Conservation (phyloP, 2,113 vertebrate species). For the Microcebus griseorufus region DNA sequence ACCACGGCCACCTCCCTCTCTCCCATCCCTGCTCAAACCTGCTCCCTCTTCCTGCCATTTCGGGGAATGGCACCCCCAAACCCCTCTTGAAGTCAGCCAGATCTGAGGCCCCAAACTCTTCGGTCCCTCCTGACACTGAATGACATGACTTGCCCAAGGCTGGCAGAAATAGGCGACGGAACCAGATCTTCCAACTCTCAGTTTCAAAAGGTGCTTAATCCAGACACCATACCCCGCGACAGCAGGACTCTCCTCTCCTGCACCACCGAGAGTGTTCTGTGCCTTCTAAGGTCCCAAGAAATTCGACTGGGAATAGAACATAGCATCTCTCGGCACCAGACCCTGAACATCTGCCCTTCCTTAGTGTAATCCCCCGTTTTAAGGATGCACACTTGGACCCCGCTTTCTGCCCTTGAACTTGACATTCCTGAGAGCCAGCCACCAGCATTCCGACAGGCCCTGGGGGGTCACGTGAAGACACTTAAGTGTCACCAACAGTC, state of each 20-base stretch:
- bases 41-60: neutral
- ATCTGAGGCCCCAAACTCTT: neutral
- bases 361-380: neutral
- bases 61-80: neutral
- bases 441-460: neutral
- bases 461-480: neutral
- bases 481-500: neutral
- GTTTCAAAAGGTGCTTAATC: neutral
- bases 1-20: neutral
- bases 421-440: neutral
- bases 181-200: neutral
- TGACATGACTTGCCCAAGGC: too few relatives aligned
- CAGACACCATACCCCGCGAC: rapidly evolving
- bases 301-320: neutral
- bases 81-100: neutral
- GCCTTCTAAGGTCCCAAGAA: neutral
- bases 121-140: too few relatives aligned
- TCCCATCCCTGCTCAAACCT: neutral
- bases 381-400: neutral
- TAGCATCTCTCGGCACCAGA: neutral
- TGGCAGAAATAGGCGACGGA: neutral
- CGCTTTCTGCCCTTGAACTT: neutral
- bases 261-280: neutral
- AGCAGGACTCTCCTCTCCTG: neutral
- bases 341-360: neutral